Evolutionary conservation across 2,888 invertebrate species (phyloP), one percentile per base, ranked within the genome.

Genomic region (Lapara coniferarum): DNA sequence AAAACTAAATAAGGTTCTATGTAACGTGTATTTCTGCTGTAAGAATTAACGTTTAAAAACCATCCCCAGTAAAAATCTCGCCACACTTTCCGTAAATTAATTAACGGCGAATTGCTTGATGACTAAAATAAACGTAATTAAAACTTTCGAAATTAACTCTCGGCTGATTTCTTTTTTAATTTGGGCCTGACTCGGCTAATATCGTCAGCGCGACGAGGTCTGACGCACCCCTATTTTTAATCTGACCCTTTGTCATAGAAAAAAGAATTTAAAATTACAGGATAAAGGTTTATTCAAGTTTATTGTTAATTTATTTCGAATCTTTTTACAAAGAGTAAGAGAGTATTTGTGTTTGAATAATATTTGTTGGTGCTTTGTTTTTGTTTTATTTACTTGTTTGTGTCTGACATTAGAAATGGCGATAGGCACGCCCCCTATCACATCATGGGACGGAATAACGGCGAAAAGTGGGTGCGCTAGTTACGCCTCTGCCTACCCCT

Each of bases 81-180:
- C 44, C 30, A 53, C 75, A 63, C 49, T 81, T 80, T 74, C 71
- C 74, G 73, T 85, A 87, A 91, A 90, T 89, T 89, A 89, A 91
- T 90, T 88, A 90, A 84, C 79, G 78, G 80, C 72, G 85, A 86
- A 89, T 86, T 83, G 85, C 85, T 84, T 86, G 89, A 92, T 89
- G 87, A 87, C 86, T 89, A 91, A 93, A 86, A 93, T 92, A 91
- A 92, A 93, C 87, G 91, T 89, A 93, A 93, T 93, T 93, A 93
- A 93, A 93, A 93, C 92, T 93, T 93, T 88, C 76, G 72, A 83
- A 89, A 91, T 91, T 89, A 90, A 89, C 89, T 88, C 89, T 82
- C 85, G 86, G 87, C 89, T 85, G 90, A 93, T 93, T 92, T 92
- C 91, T 93, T 93, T 93, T 93, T 92, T 92, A 92, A 93, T 93